A percentile compares a stretch with the other conserved stretches of the same genome.
phyloP scores from a whole-genome alignment of 2,888 invertebrate species.

The Orthosia gracilis region DNA sequence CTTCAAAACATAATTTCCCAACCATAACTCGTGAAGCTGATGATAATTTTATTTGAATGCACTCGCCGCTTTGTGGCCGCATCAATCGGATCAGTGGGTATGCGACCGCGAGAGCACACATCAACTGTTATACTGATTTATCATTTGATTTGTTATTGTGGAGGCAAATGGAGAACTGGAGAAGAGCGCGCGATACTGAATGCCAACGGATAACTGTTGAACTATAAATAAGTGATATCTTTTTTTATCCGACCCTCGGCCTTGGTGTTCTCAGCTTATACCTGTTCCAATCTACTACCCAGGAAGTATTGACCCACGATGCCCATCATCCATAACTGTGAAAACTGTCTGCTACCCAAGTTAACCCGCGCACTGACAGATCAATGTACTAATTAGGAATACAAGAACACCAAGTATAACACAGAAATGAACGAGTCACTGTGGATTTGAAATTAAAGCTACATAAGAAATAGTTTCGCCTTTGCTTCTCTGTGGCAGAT shows the following conservation, averaged over 20 bases:
- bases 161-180: neutral
- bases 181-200: slow-evolving; percentile 77
- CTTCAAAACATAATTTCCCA: neutral
- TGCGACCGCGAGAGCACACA: slow-evolving; percentile 33
- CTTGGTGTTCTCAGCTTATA: slow-evolving; percentile 71
- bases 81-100: slow-evolving; percentile 25
- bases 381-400: too few relatives aligned
- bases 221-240: slow-evolving; percentile 75
- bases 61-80: slow-evolving; percentile 25
- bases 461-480: too few relatives aligned
- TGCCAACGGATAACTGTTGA: slow-evolving; percentile 77
- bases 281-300: slow-evolving; percentile 57
- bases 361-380: slow-evolving; percentile 55
- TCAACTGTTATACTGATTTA: slow-evolving; percentile 23
- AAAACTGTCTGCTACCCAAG: slow-evolving; percentile 50
- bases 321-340: slow-evolving; percentile 39
- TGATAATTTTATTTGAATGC: slow-evolving; percentile 4
- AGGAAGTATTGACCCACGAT: slow-evolving; percentile 51
- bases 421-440: too few relatives aligned
- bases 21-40: neutral
- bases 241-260: slow-evolving; percentile 74
- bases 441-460: too few relatives aligned
- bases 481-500: neutral
- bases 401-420: too few relatives aligned
- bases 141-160: slow-evolving; percentile 19